phyloP scores from a whole-genome alignment of 23 tunicate genomes.

The Trididemnum clinides region DNA sequence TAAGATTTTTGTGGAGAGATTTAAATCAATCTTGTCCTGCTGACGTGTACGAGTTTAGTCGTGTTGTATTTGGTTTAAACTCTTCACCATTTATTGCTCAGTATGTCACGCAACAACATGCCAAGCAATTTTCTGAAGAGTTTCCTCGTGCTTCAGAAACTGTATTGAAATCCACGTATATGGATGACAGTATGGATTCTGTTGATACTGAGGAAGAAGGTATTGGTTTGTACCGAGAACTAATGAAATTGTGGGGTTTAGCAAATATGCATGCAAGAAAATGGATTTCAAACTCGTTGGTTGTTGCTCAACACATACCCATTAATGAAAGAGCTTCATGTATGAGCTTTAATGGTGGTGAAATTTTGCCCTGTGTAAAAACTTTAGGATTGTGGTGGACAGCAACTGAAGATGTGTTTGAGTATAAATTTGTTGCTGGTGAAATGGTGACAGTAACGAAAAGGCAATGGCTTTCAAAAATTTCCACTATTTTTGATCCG shows the following conservation, averaged over 20 bases:
- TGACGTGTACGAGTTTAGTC: not conserved
- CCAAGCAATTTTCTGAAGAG: not conserved
- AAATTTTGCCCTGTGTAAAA: not conserved
- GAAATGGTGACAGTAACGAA: not conserved
- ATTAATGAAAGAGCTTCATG: not conserved
- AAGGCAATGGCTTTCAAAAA: not conserved
- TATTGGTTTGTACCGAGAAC: not conserved
- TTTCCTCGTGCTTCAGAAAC: not conserved
- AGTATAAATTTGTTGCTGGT: not conserved
- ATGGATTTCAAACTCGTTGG: not conserved
- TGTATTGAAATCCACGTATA: not conserved
- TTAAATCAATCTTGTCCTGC: not conserved
- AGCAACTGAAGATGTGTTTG: not conserved
- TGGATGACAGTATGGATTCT: constrained; percentile 8
- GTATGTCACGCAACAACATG: not conserved
- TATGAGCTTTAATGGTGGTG: not conserved
- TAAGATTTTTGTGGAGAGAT: constrained; percentile 6
- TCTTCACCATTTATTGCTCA: constrained; percentile 13
- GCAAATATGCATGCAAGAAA: constrained; percentile 16
- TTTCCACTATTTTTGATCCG: not conserved
- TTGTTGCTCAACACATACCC: not conserved
- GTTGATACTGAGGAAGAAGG: not conserved
- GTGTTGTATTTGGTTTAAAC: not conserved
- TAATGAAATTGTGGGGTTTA: not conserved
- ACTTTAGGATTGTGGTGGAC: constrained; percentile 4